Evolutionary conservation across 2,888 invertebrate species (phyloP).

Genomic region (Drosophila melanosoma): DNA sequence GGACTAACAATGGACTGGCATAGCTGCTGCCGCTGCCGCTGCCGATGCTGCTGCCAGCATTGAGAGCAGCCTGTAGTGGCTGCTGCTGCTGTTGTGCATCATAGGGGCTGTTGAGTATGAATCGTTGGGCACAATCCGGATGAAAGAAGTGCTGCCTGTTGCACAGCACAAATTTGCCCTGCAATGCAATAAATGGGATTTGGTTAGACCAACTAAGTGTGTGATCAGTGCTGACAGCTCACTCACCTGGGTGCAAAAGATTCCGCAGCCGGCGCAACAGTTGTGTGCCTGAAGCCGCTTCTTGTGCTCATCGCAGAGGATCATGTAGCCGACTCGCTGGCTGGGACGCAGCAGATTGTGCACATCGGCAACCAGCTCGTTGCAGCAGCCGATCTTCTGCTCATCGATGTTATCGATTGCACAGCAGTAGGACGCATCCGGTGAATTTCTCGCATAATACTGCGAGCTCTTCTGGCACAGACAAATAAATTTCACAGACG

Average conservation of each 20-base stretch:
- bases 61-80: not conserved
- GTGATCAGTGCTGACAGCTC: not conserved
- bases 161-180: constrained; percentile 95
- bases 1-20: constrained; percentile 82
- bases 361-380: constrained; percentile 87
- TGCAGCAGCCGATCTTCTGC: constrained; percentile 92
- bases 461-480: constrained; percentile 86
- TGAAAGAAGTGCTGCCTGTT: constrained; percentile 92
- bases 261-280: constrained; percentile 95
- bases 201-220: not conserved
- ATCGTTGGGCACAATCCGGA: constrained; percentile 89
- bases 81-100: constrained; percentile 52
- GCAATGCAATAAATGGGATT: constrained; percentile 24
- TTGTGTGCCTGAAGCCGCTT: constrained; percentile 92
- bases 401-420: constrained; percentile 91
- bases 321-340: constrained; percentile 91
- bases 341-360: constrained; percentile 89
- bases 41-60: constrained; percentile 49
- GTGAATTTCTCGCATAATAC: constrained; percentile 86
- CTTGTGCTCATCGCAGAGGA: constrained; percentile 92
- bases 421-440: constrained; percentile 87
- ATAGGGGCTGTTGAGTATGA: constrained; percentile 83
- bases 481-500: constrained; percentile 82
- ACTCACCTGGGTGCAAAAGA: constrained; percentile 94
- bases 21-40: constrained; percentile 78